Percentiles rank a stretch among this genome's conserved stretches.
Conservation (phyloP, 1,140 invertebrate species). For the Trachelipus rathkii region DNA sequence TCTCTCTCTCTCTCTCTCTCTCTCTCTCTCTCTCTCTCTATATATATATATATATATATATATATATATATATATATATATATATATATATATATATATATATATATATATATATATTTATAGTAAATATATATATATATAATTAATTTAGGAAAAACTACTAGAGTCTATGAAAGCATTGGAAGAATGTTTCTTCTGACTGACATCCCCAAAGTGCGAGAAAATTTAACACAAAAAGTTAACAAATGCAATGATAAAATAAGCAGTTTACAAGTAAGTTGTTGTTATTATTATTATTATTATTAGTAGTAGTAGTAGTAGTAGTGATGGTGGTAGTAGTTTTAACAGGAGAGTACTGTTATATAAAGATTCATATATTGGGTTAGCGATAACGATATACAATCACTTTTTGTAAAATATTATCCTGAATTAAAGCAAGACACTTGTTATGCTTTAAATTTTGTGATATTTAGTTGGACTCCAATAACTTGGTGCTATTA, state of each 20-base stretch:
- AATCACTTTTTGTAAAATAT: too few species aligned
- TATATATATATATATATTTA: neutral
- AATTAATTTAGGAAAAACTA: conserved; percentile 45
- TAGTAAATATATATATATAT: conserved; percentile 11
- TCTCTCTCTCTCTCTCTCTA: too few species aligned
- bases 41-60: too few species aligned
- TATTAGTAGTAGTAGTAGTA: neutral
- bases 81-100: neutral
- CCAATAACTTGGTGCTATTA: neutral
- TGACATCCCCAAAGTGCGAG: conserved; percentile 61
- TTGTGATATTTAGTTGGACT: neutral
- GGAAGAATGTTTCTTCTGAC: conserved; percentile 79
- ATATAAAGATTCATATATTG: too few species aligned
- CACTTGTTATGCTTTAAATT: too few species aligned
- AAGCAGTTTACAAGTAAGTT: conserved; percentile 62
- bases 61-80: too few species aligned
- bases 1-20: too few species aligned
- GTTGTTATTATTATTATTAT: neutral
- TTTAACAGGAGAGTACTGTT: too few species aligned
- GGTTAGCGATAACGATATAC: too few species aligned
- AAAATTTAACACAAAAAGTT: conserved; percentile 61
- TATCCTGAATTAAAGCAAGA: too few species aligned
- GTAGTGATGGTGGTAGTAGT: neutral
- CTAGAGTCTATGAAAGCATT: conserved; percentile 70
- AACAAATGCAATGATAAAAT: conserved; percentile 65